These are phyloP conservation scores for Chaetogeoica ovagalla DNA, from an alignment of 2,888 invertebrate genomes.

Conservation along the genomic window DNA sequence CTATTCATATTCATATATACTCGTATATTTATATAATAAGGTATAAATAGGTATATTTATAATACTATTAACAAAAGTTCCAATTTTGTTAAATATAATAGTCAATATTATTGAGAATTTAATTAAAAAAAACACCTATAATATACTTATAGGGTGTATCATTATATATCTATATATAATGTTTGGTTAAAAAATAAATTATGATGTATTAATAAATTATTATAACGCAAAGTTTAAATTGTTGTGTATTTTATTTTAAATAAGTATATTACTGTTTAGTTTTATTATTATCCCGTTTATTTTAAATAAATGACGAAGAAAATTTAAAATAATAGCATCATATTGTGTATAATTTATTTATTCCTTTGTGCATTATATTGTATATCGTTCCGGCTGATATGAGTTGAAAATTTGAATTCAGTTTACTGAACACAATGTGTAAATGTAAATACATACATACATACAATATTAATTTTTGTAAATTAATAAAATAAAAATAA, in stretches of 20 bases:
- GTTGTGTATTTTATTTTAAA: conserved; percentile 42
- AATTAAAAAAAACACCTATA: background rate
- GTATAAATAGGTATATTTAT: background rate
- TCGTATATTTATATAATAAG: too few relatives aligned
- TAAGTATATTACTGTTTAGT: conserved; percentile 29
- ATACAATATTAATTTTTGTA: too few relatives aligned
- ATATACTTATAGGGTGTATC: background rate
- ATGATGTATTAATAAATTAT: conserved; percentile 20
- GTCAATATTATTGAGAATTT: background rate
- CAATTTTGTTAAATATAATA: background rate
- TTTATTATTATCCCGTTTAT: background rate
- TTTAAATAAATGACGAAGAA: background rate
- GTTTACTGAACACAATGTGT: too few relatives aligned
- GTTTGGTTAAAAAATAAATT: conserved; percentile 15
- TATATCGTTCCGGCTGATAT: too few relatives aligned
- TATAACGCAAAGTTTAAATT: conserved; percentile 23
- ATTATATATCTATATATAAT: conserved; percentile 2
- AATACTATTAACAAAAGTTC: background rate
- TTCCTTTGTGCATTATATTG: too few relatives aligned
- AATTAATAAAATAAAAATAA: too few relatives aligned
- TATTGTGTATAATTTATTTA: too few relatives aligned
- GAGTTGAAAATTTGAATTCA: too few relatives aligned
- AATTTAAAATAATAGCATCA: too few relatives aligned
- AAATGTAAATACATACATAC: too few relatives aligned
- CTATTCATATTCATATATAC: background rate